A percentile compares a stretch with the other conserved stretches of the same genome.
Evolutionary conservation across 1,140 invertebrate species (phyloP).

Genomic region (Drosophila funebris): DNA sequence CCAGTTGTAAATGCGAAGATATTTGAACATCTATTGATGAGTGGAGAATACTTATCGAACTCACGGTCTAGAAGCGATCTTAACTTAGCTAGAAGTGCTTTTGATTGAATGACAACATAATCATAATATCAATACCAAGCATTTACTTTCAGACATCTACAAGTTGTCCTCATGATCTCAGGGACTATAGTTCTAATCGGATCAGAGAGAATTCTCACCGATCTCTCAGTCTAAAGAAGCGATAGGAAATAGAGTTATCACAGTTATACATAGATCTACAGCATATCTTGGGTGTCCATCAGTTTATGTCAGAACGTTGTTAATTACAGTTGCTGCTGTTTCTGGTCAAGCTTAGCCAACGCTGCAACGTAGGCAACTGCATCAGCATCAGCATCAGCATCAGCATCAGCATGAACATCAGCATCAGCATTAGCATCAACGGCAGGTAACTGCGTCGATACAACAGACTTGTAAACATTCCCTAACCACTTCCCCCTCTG

Average conservation of each 20-base stretch:
- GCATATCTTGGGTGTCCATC: neutral
- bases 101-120: too few species aligned
- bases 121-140: too few species aligned
- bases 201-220: too few species aligned
- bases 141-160: too few species aligned
- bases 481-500: neutral
- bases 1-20: neutral
- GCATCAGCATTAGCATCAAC: neutral
- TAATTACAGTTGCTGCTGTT: slow-evolving; percentile 7
- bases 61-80: neutral
- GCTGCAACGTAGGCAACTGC: slow-evolving; percentile 10
- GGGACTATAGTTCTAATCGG: too few species aligned
- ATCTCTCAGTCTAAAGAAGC: neutral
- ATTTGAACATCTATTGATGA: too few species aligned
- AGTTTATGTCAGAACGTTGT: neutral
- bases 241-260: too few species aligned
- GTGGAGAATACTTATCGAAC: too few species aligned
- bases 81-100: too few species aligned
- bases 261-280: neutral
- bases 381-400: neutral
- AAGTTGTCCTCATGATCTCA: too few species aligned
- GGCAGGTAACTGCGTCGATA: neutral
- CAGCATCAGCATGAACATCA: too few species aligned
- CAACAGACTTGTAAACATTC: neutral
- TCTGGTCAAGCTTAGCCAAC: slow-evolving; percentile 16